Conservation (phyloP, 1,140 invertebrate genomes). For the Pachyrhynchus sulphureomaculatus region DNA sequence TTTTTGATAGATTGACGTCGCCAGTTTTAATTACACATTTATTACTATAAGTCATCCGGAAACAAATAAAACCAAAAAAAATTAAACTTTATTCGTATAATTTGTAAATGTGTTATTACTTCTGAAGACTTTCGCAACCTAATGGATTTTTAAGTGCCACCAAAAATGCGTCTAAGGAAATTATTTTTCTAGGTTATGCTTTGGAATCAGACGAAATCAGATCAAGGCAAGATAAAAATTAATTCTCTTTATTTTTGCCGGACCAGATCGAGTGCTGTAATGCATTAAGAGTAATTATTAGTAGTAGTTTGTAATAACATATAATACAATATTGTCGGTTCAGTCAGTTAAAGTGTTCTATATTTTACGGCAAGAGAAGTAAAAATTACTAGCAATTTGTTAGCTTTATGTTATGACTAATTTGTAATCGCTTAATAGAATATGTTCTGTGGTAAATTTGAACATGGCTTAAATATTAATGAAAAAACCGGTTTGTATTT, state of each 20-base stretch:
- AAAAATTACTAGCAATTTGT: too few species aligned
- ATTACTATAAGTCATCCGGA: background rate
- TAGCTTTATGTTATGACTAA: too few species aligned
- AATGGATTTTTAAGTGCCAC: slow-evolving; percentile 7
- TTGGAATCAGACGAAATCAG: slow-evolving; percentile 3
- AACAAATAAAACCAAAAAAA: background rate
- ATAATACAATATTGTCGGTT: too few species aligned
- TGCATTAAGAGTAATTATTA: slow-evolving; percentile 4
- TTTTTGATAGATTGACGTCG: too few species aligned
- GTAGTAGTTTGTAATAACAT: background rate
- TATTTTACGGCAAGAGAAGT: too few species aligned
- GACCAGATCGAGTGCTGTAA: background rate
- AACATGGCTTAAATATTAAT: too few species aligned
- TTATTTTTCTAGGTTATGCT: slow-evolving; percentile 8
- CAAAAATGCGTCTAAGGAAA: slow-evolving; percentile 4
- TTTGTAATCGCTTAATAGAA: too few species aligned
- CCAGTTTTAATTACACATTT: background rate
- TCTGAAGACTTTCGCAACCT: slow-evolving; percentile 5
- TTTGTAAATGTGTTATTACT: background rate
- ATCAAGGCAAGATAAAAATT: slow-evolving; percentile 6
- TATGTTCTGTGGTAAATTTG: too few species aligned
- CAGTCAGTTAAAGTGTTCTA: too few species aligned
- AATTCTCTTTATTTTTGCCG: background rate
- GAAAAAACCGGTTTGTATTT: too few species aligned
- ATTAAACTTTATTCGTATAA: background rate